A percentile compares a stretch with the other conserved stretches of the same genome.
Evolutionary conservation across 2,797 vertebrate genomes (phyloP).

Genomic region (Parambassis ranga): DNA sequence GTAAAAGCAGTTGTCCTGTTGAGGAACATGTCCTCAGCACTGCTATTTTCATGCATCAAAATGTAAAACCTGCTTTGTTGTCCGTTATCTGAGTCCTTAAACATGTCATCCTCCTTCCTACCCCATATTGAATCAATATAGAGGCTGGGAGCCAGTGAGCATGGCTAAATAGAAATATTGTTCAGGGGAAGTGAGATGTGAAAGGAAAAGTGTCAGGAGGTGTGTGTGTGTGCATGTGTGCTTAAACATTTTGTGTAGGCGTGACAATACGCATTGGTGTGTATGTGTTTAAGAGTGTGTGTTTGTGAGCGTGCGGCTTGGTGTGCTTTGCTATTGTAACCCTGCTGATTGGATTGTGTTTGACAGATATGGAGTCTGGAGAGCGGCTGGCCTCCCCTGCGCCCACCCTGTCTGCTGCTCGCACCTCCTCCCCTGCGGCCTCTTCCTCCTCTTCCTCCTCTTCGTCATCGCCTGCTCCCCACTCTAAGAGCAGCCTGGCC

Average conservation of each 20-base stretch:
- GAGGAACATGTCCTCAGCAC: conserved; percentile 12
- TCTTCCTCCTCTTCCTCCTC: conserved; percentile 79
- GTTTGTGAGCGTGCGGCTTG: conserved; percentile 48
- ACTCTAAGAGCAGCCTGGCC: conserved; percentile 90
- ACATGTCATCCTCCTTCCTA: conserved; percentile 55
- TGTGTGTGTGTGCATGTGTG: conserved; percentile 30
- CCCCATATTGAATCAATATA: conserved; percentile 74
- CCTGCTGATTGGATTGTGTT: conserved; percentile 83
- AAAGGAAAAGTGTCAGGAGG: conserved; percentile 80
- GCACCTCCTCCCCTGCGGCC: conserved; percentile 83
- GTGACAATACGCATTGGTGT: conserved; percentile 47
- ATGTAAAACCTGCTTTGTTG: conserved; percentile 51
- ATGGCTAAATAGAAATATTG: conserved; percentile 85
- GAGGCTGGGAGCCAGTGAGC: conserved; percentile 72
- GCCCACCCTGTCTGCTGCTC: conserved; percentile 87
- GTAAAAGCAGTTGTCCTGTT: conserved; percentile 17
- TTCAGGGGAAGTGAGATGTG: conserved; percentile 84
- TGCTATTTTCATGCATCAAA: conserved; percentile 31
- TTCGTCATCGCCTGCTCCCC: conserved; percentile 81
- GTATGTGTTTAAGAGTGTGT: conserved; percentile 46
- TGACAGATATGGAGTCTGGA: conserved; percentile 98
- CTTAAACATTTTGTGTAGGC: conserved; percentile 54
- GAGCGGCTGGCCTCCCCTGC: conserved; percentile 90
- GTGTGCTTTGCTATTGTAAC: conserved; percentile 76
- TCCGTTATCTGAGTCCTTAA: conserved; percentile 50